Conservation (phyloP, 2,888 invertebrate genomes). For the Pimpla rufipes region DNA sequence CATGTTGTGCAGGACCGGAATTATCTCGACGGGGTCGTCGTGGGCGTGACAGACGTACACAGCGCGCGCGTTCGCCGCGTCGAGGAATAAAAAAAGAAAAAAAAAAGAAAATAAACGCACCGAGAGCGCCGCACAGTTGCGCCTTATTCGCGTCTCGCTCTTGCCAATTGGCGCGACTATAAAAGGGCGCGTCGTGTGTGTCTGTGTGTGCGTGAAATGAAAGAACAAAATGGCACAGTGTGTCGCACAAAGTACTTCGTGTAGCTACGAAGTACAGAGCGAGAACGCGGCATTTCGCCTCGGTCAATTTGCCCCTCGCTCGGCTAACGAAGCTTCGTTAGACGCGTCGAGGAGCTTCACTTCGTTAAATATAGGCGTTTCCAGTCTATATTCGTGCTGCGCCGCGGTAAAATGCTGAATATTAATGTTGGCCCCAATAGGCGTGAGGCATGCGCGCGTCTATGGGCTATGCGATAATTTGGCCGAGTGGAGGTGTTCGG, state of each 20-base stretch:
- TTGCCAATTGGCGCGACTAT: slow-evolving; percentile 45
- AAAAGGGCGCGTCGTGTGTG: background rate
- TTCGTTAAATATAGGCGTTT: slow-evolving; percentile 61
- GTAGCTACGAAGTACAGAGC: slow-evolving; percentile 21
- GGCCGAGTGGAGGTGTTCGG: background rate
- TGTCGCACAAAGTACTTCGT: slow-evolving; percentile 38
- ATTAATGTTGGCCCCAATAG: background rate
- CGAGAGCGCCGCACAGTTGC: slow-evolving; percentile 40
- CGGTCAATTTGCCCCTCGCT: slow-evolving; percentile 53
- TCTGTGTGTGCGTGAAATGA: slow-evolving; percentile 32
- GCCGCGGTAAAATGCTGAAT: no score
- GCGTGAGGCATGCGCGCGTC: background rate
- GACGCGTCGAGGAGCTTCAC: slow-evolving; percentile 49
- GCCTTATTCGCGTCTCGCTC: slow-evolving; percentile 33
- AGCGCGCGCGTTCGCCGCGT: slow-evolving; percentile 28
- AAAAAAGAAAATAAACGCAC: slow-evolving; percentile 2
- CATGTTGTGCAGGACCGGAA: slow-evolving; percentile 73
- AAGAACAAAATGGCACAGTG: slow-evolving; percentile 54
- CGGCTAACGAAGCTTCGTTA: slow-evolving; percentile 68
- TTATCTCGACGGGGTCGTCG: slow-evolving; percentile 79
- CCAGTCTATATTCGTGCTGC: background rate
- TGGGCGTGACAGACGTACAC: slow-evolving; percentile 75
- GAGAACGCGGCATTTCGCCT: slow-evolving; percentile 9
- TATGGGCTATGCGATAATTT: background rate
- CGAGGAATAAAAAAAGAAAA: slow-evolving; percentile 27